These are phyloP conservation scores for Rhogogaster chlorosoma DNA, from an alignment of 2,888 invertebrate genomes.

Conservation along the genomic window DNA sequence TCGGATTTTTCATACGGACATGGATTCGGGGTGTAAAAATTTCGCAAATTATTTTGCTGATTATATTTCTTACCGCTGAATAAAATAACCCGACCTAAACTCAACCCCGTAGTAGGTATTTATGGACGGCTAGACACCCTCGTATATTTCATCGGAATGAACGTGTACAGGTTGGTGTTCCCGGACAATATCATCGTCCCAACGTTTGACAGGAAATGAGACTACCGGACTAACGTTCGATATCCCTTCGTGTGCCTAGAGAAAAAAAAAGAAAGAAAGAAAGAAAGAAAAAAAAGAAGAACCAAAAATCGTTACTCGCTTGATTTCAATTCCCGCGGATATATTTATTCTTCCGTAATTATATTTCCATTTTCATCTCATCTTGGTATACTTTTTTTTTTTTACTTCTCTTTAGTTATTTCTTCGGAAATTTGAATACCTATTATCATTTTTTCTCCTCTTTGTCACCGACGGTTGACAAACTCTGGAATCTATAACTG, in stretches of 20 bases:
- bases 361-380: too few relatives aligned
- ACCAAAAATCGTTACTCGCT: too few relatives aligned
- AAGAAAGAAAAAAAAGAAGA: too few relatives aligned
- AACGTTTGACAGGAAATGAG: slow-evolving; percentile 19
- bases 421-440: not conserved
- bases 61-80: not conserved
- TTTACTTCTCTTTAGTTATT: too few relatives aligned
- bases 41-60: not conserved
- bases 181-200: not conserved
- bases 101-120: not conserved
- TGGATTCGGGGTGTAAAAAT: too few relatives aligned
- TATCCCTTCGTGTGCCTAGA: not conserved
- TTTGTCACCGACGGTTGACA: not conserved
- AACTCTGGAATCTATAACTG: not conserved
- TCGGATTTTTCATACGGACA: too few relatives aligned
- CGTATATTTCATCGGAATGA: not conserved
- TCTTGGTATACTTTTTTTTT: too few relatives aligned
- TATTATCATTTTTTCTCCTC: slow-evolving; percentile 30
- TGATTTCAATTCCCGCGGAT: too few relatives aligned
- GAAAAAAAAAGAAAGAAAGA: too few relatives aligned
- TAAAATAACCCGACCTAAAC: not conserved
- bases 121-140: not conserved
- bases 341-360: too few relatives aligned
- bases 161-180: not conserved
- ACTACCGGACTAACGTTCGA: not conserved